Evolutionary conservation across 2,797 vertebrate species (phyloP), one percentile per base, ranked within the genome.

Genomic region (Smutsia gigantea): DNA sequence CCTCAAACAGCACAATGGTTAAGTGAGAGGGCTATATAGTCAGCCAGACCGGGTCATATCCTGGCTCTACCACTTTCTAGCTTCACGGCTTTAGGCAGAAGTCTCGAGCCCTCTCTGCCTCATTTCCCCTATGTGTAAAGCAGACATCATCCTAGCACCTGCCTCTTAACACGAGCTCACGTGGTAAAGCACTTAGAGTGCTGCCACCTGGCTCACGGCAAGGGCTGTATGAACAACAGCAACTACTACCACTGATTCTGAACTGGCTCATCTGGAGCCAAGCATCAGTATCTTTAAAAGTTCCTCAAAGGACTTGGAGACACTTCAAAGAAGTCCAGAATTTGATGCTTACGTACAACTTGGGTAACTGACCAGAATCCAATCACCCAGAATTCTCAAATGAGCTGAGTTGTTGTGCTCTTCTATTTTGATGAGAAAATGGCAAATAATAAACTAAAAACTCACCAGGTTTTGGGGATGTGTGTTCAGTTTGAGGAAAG

Each of bases 181-280:
- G 2, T 0, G 7, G n/a, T 2, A 7, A 51, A 74, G 34, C 61
- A 17, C 27, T 27, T 3, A 34, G 31, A 37, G 17, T 53, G 3
- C 29, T 2, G 39, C 5, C 21, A 9, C 59, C 14, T 2, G 19
- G 84, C 64, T 78, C 53, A 23, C 0, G 13, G 42, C 2, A 31
- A 51, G 29, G 1, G 12, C 72, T 13, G 2, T 7, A 15, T 0
- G 2, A 63, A 21, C 12, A n/a, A 2, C 1, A 1, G 46, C 42
- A 1, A 0, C 1, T 1, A 0, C n/a, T 4, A 13, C 27, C 39
- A n/a, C 14, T 2, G 21, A 39, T 12, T 57, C 66, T 9, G 31
- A 78, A 2, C 2, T 5, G 2, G 7, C 1, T 6, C 34, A 46
- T 31, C 0, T 0, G 17, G 11, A 25, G 42, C 9, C 68, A 42